A percentile compares a stretch with the other conserved stretches of the same genome.
Evolutionary conservation across 2,888 invertebrate species (phyloP).

Genomic region (Aphidius colemani): DNA sequence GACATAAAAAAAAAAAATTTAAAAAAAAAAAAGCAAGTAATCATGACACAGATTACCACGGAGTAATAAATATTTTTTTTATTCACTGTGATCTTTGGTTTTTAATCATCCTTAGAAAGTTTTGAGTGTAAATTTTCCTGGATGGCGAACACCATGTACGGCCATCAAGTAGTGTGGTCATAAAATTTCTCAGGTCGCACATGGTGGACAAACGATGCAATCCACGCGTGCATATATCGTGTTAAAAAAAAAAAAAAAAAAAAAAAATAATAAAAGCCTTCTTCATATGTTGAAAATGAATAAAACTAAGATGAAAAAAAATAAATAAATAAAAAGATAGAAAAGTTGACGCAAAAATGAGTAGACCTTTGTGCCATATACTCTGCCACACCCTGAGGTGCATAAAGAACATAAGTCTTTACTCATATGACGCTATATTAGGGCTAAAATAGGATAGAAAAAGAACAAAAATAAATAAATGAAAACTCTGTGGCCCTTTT

Average conservation of each 20-base stretch:
- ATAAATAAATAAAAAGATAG: background rate
- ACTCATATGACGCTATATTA: too few species aligned
- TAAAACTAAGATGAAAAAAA: background rate
- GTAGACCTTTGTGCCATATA: conserved; percentile 9
- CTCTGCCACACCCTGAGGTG: conserved; percentile 25
- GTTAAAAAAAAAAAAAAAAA: background rate
- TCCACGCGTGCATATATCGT: conserved; percentile 10
- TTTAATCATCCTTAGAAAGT: conserved; percentile 8
- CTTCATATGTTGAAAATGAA: background rate
- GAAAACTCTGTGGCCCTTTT: conserved; percentile 18
- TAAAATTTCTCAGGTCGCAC: conserved; percentile 44
- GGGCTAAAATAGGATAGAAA: conserved; percentile 1
- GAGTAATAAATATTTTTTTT: background rate
- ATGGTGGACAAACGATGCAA: conserved; percentile 27
- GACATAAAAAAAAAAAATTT: too few species aligned
- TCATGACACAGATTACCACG: background rate
- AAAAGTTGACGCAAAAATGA: conserved; percentile 26
- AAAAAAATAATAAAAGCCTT: conserved; percentile 5
- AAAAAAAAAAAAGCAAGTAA: background rate
- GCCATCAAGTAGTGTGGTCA: conserved; percentile 43
- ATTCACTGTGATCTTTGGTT: background rate
- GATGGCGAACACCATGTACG: conserved; percentile 45
- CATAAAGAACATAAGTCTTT: background rate
- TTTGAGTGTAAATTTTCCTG: background rate
- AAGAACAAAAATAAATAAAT: conserved; percentile 4